A percentile compares a stretch with the other conserved stretches of the same genome.
Evolutionary conservation across 2,797 vertebrate genomes (phyloP).

Genomic region (Glyptemys insculpta): DNA sequence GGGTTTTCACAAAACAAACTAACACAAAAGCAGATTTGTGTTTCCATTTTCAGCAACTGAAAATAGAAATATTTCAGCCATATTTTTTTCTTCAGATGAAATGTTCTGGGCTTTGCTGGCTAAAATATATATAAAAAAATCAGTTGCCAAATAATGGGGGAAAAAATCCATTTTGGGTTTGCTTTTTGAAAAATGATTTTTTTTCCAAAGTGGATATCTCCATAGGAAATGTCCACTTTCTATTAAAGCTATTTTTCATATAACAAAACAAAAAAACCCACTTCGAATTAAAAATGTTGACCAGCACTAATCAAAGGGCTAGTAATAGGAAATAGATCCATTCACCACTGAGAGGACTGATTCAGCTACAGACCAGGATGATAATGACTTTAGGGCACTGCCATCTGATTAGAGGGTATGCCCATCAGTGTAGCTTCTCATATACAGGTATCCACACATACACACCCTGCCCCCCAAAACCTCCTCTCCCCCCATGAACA

Average conservation of each 20-base stretch:
- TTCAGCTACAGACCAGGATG: neutral
- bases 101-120: no score
- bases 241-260: neutral
- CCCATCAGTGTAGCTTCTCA: neutral
- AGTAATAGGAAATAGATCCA: no score
- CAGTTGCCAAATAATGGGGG: no score
- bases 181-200: neutral
- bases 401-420: neutral
- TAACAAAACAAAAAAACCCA: neutral
- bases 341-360: neutral
- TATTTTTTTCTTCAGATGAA: no score
- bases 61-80: no score
- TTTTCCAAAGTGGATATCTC: neutral
- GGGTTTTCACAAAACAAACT: neutral
- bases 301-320: no score
- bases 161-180: no score
- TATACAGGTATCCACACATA: neutral
- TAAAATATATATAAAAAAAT: no score
- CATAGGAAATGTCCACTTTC: neutral
- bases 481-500: fast-evolving
- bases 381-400: neutral
- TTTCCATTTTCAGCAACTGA: neutral
- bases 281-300: neutral
- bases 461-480: no score
- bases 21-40: neutral